phyloP scores from a whole-genome alignment of 2,888 invertebrate genomes.

The Bombyx huttoni region DNA sequence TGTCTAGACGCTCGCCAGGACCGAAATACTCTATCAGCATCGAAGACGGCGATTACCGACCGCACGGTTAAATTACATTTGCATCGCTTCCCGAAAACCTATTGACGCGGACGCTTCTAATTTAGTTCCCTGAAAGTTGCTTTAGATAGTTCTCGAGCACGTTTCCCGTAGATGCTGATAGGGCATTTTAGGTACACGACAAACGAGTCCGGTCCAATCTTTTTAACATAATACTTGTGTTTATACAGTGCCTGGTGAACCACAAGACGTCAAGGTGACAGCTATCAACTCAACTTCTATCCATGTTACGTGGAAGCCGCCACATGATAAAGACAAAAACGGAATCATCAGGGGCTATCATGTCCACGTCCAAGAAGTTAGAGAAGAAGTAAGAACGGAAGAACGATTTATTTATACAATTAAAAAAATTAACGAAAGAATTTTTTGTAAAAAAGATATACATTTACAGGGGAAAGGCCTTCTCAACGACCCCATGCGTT shows the following conservation, averaged over 20 bases:
- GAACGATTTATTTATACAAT: not conserved
- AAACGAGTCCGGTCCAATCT: conserved; percentile 24
- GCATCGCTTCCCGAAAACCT: conserved; percentile 33
- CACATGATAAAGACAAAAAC: conserved; percentile 90
- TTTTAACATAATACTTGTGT: conserved; percentile 30
- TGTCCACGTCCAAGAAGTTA: conserved; percentile 92
- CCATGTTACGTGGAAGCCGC: conserved; percentile 95
- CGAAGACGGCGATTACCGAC: conserved; percentile 56
- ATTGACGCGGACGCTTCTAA: conserved; percentile 39
- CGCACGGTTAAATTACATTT: conserved; percentile 28
- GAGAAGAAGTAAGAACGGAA: conserved; percentile 78
- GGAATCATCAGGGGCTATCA: conserved; percentile 98
- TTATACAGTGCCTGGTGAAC: conserved; percentile 95
- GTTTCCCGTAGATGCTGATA: conserved; percentile 70
- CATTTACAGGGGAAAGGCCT: conserved; percentile 77
- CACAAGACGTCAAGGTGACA: conserved; percentile 90
- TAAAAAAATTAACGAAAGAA: not conserved
- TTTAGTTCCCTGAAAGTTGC: conserved; percentile 43
- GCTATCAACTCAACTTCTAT: conserved; percentile 97
- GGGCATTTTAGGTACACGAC: conserved; percentile 60
- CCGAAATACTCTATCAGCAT: conserved; percentile 68
- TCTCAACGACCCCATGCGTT: conserved; percentile 89
- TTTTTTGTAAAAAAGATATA: not conserved
- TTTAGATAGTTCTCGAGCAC: conserved; percentile 58
- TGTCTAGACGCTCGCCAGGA: conserved; percentile 43